Conservation (phyloP, 2,888 invertebrate genomes). For the Helobdella robusta region DNA sequence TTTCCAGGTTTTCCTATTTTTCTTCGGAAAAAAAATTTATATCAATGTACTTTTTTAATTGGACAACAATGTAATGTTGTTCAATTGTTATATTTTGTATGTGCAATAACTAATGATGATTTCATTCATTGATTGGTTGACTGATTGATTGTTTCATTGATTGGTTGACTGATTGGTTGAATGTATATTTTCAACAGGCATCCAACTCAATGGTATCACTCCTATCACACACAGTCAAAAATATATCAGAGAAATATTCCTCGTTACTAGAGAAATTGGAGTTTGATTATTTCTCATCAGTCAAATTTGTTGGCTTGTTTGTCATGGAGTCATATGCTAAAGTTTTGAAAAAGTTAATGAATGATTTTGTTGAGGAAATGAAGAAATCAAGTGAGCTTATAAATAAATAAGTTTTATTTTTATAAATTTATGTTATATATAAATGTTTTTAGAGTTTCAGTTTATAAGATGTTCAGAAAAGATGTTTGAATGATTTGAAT, state of each 20-base stretch:
- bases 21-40: too few species aligned
- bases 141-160: too few species aligned
- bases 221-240: slow-evolving; percentile 40
- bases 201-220: slow-evolving; percentile 42
- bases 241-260: slow-evolving; percentile 44
- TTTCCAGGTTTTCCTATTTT: slow-evolving; percentile 54
- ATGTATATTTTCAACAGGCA: slow-evolving; percentile 38
- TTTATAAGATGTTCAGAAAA: neutral
- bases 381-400: slow-evolving; percentile 40
- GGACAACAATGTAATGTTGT: neutral
- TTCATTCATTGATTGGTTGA: neutral
- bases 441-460: too few species aligned
- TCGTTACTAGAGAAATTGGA: slow-evolving; percentile 35
- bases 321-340: slow-evolving; percentile 72
- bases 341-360: slow-evolving; percentile 67
- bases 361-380: slow-evolving; percentile 68
- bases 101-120: neutral
- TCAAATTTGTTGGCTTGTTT: slow-evolving; percentile 82
- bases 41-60: too few species aligned
- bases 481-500: neutral
- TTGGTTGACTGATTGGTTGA: too few species aligned
- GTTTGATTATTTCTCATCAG: slow-evolving; percentile 72
- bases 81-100: neutral
- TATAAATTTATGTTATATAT: too few species aligned
- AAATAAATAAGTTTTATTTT: too few species aligned